Percentiles rank a stretch among this genome's conserved stretches.
These are phyloP conservation scores for Hemaris fuciformis DNA, from an alignment of 2,888 invertebrate genomes.

Conservation along the genomic window DNA sequence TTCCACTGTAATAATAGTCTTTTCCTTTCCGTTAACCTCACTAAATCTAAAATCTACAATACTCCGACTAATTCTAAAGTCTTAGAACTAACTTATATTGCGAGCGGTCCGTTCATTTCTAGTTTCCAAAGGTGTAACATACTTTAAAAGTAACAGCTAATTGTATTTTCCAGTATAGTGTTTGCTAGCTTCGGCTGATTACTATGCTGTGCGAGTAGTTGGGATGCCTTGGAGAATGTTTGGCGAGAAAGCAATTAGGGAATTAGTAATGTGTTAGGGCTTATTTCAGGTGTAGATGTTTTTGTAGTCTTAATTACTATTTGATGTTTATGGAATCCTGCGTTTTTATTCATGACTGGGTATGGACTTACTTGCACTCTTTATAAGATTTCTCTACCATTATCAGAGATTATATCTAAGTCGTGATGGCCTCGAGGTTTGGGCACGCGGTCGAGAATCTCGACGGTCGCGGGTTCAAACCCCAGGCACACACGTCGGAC, in stretches of 20 bases:
- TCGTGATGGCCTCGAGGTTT: too few relatives aligned
- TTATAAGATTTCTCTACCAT: too few relatives aligned
- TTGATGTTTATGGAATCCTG: background rate
- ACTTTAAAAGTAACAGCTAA: slow-evolving; percentile 7
- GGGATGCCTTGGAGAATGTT: background rate
- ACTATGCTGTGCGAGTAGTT: background rate
- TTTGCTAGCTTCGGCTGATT: background rate
- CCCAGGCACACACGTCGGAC: too few relatives aligned
- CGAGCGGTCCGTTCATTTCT: background rate
- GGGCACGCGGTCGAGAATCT: too few relatives aligned
- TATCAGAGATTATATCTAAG: too few relatives aligned
- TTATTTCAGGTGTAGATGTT: background rate
- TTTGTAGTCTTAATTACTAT: too few relatives aligned
- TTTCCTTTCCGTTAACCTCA: too few relatives aligned
- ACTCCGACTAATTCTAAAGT: background rate
- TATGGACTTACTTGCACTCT: too few relatives aligned
- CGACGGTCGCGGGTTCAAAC: too few relatives aligned
- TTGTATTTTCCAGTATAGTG: background rate
- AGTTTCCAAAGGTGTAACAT: background rate
- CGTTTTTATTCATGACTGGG: too few relatives aligned
- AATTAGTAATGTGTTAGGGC: background rate
- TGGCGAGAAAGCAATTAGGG: background rate
- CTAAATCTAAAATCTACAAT: background rate
- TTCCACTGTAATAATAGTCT: too few relatives aligned
- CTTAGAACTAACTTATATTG: background rate